Evolutionary conservation across 1,140 invertebrate species (phyloP), one percentile per base, ranked within the genome.

Genomic region (Drosophila equinoxialis): DNA sequence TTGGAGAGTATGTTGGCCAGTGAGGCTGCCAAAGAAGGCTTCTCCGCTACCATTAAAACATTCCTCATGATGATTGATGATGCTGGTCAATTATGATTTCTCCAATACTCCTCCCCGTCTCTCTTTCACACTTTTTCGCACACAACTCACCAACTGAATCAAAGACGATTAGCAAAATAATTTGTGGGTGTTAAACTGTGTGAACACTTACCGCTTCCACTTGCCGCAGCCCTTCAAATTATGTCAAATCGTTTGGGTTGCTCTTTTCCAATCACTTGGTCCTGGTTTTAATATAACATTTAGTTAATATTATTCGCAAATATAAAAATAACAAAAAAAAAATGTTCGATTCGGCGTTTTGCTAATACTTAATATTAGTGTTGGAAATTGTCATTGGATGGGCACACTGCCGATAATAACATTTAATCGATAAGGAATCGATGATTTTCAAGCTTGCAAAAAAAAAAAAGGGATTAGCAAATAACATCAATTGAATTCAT

Each of bases 31-130:
- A 99, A 92, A 57, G 98, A 99, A 7, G 99, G 99, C 95, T 99
- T 99, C 93, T 99, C 99, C 76, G 99, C 99, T 70, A 99, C 98
- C 99, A 99, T 99, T 77, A 99, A 95, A 42, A 97, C 98, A 6
- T 94, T 96, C 93, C 96, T 98, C 98, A 98, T 97, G 68, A 8
- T 51, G 45, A 51, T 51, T 14, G 3, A 8, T 14, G 20, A 4
- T 48, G 70, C 7, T 48, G 45, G 23, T 48, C 6, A 3, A 8
- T 14, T 10, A 4, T 11, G 17, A 23, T 51, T 51, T 23, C 45
- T 51, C 5, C 45, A 8, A 20, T 23, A 23, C 17, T 51, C 8
- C 20, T 51, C 45, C 10, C 3, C 14, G 4, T 48, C 45, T 11
- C 45, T 68, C 54, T 66, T 10, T 67, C 42, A 35, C 14, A 39